A percentile compares a stretch with the other conserved stretches of the same genome.
These are phyloP conservation scores for Lepidochitona cinerea DNA, from an alignment of 2,888 invertebrate genomes.

Conservation along the genomic window DNA sequence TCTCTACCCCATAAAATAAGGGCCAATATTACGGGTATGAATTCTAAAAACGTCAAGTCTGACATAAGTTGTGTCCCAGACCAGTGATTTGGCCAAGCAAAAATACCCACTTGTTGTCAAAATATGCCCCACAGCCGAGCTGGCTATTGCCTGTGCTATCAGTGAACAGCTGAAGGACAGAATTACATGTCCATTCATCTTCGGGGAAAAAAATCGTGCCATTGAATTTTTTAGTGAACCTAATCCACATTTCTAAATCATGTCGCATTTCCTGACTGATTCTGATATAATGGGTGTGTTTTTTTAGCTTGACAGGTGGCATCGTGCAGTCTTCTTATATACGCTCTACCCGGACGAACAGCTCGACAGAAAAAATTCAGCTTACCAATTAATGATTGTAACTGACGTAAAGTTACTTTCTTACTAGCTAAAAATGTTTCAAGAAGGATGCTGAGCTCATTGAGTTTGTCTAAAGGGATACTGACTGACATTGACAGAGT, in stretches of 20 bases:
- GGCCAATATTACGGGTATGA: not conserved
- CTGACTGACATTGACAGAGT: not conserved
- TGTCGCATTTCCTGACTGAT: not conserved
- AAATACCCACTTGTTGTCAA: not conserved
- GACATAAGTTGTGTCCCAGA: not conserved
- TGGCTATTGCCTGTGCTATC: not conserved
- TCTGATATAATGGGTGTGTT: slow-evolving; percentile 12
- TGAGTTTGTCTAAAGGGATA: not conserved
- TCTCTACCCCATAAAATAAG: not conserved
- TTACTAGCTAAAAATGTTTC: too few relatives aligned
- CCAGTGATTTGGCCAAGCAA: not conserved
- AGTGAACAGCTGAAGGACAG: not conserved
- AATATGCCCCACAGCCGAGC: not conserved
- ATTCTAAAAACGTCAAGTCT: not conserved
- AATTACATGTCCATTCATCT: not conserved
- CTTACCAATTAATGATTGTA: slow-evolving; percentile 25
- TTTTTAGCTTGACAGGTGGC: not conserved
- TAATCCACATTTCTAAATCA: too few relatives aligned
- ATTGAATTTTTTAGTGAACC: too few relatives aligned
- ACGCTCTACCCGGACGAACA: slow-evolving; percentile 17
- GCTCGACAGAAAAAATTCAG: slow-evolving; percentile 22
- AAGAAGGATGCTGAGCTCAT: too few relatives aligned
- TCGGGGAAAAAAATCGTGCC: not conserved
- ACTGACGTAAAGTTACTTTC: slow-evolving; percentile 17
- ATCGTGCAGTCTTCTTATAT: slow-evolving; percentile 22